These are phyloP conservation scores for Trogon melanurus DNA, from an alignment of 2,113 vertebrate genomes.

Conservation along the genomic window DNA sequence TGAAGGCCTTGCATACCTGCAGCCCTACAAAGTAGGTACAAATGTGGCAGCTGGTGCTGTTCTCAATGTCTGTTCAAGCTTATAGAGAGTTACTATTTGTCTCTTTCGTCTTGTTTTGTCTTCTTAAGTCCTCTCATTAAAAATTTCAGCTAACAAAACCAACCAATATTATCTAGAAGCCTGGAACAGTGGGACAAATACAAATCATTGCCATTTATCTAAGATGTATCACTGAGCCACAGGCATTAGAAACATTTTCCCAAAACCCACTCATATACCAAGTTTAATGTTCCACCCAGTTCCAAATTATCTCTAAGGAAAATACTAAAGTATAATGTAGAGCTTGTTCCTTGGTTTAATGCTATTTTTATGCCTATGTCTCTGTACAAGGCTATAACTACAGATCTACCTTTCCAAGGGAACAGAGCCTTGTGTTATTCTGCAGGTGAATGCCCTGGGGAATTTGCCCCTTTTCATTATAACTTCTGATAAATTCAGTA, in stretches of 20 bases:
- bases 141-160: conserved; percentile 49
- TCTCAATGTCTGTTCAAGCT: conserved; percentile 73
- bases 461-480: neutral
- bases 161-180: conserved; percentile 43
- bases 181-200: neutral
- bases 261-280: neutral
- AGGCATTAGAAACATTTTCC: neutral
- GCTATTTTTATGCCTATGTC: neutral
- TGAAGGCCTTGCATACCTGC: conserved; percentile 99
- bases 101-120: conserved; percentile 55
- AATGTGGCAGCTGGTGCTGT: conserved; percentile 82
- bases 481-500: neutral
- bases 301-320: neutral
- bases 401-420: neutral
- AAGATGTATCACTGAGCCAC: neutral
- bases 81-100: conserved; percentile 60
- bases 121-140: conserved; percentile 26
- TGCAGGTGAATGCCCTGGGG: neutral
- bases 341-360: neutral
- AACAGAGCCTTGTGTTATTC: neutral
- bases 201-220: neutral
- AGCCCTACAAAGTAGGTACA: conserved; percentile 99
- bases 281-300: neutral
- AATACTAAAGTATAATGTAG: neutral
- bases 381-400: neutral